phyloP scores from a whole-genome alignment of 2,797 vertebrate genomes.

The Strix occidentalis region DNA sequence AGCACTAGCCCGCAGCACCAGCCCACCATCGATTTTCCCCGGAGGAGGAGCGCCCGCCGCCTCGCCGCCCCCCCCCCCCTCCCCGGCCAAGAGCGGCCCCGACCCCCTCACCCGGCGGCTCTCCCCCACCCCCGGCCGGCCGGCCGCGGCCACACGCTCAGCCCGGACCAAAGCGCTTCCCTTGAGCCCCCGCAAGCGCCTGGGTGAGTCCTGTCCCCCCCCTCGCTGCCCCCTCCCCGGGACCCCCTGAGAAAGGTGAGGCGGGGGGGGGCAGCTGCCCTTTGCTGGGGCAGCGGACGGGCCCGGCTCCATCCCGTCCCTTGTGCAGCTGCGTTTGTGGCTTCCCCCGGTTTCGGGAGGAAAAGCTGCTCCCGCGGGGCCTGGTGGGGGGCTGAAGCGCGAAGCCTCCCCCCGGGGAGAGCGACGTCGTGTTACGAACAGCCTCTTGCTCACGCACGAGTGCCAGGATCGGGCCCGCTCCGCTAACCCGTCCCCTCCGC shows the following conservation, averaged over 20 bases:
- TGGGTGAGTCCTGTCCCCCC: conserved; percentile 74
- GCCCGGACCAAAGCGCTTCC: conserved; percentile 70
- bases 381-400: rapidly evolving
- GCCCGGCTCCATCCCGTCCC: rapidly evolving
- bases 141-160: background rate
- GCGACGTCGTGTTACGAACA: rapidly evolving
- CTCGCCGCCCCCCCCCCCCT: background rate
- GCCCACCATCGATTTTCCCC: conserved; percentile 80
- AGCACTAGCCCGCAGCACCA: conserved; percentile 84
- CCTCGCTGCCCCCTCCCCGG: rapidly evolving
- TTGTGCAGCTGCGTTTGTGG: rapidly evolving
- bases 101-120: rapidly evolving
- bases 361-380: background rate
- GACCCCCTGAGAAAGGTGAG: rapidly evolving
- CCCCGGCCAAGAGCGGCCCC: background rate
- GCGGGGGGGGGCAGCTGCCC: too few relatives aligned
- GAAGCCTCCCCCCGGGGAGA: background rate
- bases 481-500: rapidly evolving
- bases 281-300: rapidly evolving
- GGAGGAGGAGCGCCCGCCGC: conserved; percentile 6
- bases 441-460: too few relatives aligned
- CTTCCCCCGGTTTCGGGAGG: background rate
- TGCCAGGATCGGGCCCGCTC: rapidly evolving
- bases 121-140: background rate
- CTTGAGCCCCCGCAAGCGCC: conserved; percentile 90